These are phyloP conservation scores for Galeopsomyia nigrocyanea DNA, from an alignment of 2,888 invertebrate species.

Conservation along the genomic window DNA sequence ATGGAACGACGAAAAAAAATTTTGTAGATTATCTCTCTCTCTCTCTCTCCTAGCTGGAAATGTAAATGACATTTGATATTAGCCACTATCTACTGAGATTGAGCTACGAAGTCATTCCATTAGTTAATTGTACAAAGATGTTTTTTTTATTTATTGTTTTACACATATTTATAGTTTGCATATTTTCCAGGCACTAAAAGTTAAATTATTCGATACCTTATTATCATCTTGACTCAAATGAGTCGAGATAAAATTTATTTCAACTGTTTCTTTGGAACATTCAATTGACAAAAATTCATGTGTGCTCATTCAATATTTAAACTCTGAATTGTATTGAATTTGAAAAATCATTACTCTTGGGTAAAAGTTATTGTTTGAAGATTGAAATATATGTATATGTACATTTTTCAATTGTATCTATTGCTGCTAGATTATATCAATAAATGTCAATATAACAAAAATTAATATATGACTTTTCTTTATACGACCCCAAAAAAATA, in stretches of 20 bases:
- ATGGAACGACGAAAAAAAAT: constrained; percentile 18
- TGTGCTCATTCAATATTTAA: constrained; percentile 19
- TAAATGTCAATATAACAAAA: constrained; percentile 43
- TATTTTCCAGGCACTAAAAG: constrained; percentile 19
- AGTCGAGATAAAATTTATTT: constrained; percentile 6
- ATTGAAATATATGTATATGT: constrained; percentile 38
- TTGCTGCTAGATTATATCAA: constrained; percentile 45
- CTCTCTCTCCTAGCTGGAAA: constrained; percentile 33
- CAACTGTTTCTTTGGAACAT: background rate
- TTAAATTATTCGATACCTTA: constrained; percentile 9
- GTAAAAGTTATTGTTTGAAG: constrained; percentile 31
- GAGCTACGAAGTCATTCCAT: constrained; percentile 44
- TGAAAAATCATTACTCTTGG: constrained; percentile 5
- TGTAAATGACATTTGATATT: constrained; percentile 45
- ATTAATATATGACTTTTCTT: background rate
- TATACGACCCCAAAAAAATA: background rate
- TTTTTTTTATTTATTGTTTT: constrained; percentile 44
- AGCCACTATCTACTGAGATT: constrained; percentile 36
- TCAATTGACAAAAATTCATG: constrained; percentile 16
- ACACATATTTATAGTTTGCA: constrained; percentile 32
- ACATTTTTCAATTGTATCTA: constrained; percentile 42
- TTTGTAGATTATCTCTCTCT: constrained; percentile 44
- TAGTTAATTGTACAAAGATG: constrained; percentile 34
- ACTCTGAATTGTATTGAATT: background rate
- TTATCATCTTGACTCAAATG: constrained; percentile 13